These are phyloP conservation scores for Athene noctua DNA, from an alignment of 2,113 vertebrate genomes.

Conservation along the genomic window DNA sequence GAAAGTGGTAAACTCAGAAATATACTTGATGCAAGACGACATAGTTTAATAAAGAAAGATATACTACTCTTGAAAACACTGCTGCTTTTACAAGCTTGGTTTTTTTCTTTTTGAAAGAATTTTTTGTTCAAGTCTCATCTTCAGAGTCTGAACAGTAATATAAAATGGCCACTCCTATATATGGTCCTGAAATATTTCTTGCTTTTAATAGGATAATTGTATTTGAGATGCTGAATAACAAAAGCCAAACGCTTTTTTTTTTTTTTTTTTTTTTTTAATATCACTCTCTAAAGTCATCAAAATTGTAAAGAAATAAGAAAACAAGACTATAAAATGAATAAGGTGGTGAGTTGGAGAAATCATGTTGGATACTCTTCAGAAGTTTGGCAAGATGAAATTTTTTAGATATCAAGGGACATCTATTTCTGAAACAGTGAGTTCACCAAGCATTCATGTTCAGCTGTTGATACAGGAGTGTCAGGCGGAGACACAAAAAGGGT, in stretches of 20 bases:
- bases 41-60: conserved; percentile 14
- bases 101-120: neutral
- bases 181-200: neutral
- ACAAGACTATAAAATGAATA: neutral
- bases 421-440: neutral
- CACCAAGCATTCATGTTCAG: neutral
- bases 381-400: neutral
- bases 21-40: neutral
- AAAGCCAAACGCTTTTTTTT: neutral
- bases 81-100: neutral
- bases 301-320: neutral
- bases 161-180: neutral
- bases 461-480: neutral
- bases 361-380: neutral
- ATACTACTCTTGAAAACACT: neutral
- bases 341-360: neutral
- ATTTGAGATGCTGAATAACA: neutral
- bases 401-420: neutral
- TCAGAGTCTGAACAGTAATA: neutral
- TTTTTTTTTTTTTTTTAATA: neutral
- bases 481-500: neutral
- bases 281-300: neutral
- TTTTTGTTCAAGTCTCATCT: neutral
- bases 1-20: conserved; percentile 11
- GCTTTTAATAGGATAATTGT: neutral